Base-by-base conservation (phyloP, 2,113 vertebrate genomes). In the Pheucticus melanocephalus region DNA sequence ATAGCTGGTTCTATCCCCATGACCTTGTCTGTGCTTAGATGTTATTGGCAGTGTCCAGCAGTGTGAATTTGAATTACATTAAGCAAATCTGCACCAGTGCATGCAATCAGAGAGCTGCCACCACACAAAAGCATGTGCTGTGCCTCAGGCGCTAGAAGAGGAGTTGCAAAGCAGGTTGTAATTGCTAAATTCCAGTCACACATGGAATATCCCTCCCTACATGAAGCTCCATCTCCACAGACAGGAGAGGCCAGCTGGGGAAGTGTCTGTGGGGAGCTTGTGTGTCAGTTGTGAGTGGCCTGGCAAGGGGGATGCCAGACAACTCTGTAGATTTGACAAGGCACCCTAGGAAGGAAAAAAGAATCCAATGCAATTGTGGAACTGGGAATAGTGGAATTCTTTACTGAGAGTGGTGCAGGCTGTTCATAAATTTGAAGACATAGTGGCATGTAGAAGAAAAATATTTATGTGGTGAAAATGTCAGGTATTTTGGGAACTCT, bases 191-290 rank as follows among this genome's bases (percentile, higher is more conserved):
- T 61, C 75, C 24, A 40, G 28, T 35, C 30, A 30, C 12, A 25
- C 37, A 4, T 27, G 35, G 59, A 80, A 51, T 35, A 53, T 3
- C 12, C 11, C 20, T 28, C 14, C 13, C 22, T 25, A 0, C 20
- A 18, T 3, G 17, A 53, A 69, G 22, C 24, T 35, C 66, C 37
- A 28, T 15, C 60, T 60, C 31, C 77, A 42, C 24, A 61, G 50
- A 51, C 28, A 60, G 59, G 42, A 53, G 78, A 53, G 7, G 15
- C 31, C 50, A 83, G 40, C 31, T 19, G 5, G 15, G 19, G 17
- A 18, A 88, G 61, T 23, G 15, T 44, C 66, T 69, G 48, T 0
- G 0, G 12, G 13, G n/a, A 90, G 12, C 11, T 47, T 21, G 5
- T n/a, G 14, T 11, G 28, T 17, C 50, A n/a, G 1, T 10, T 75